Base-by-base conservation (phyloP, 2,113 vertebrate species). In the Malurus alboscapulatus region DNA sequence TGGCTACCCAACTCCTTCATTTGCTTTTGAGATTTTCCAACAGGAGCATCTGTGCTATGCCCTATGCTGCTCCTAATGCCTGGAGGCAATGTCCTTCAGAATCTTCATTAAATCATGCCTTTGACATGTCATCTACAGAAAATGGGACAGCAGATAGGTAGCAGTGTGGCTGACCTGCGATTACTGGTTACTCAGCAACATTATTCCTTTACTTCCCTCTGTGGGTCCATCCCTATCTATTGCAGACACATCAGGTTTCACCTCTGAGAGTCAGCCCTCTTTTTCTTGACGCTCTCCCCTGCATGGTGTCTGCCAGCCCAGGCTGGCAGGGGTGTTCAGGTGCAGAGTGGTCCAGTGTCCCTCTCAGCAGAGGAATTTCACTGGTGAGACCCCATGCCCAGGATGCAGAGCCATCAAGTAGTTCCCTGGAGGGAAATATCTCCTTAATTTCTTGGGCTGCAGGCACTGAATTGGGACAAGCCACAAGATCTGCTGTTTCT, bases 41-140 rank as follows among this genome's bases (percentile, higher is more conserved):
- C 36, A 55, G 36, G 47, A 80, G 12, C n/a, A 21, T 77, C 36
- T 84, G 2, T 47, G 29, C 72, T 86, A 50, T 79, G 42, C 44
- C 42, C 62, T 88, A 3, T 40, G 47, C 47, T 29, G 22, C 14
- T 84, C 22, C 68, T 58, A 48, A 77, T 4, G 65, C 76, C 51
- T 63, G 57, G 48, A 90, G 68, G 61, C 65, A 63, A 51, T 0
- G 4, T 93, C 68, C 72, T 92, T 84, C 83, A 90, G 75, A 80
- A 45, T 21, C n/a, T 40, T 77, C 83, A 68, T 84, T 96, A 94
- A 81, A 92, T 94, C 88, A 48, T 59, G 72, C 80, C 75, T 93
- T 92, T 86, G 88, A 66, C 57, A 6, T 32, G 30, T 58, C 12
- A 2, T 69, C 61, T 90, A 21, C 40, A 68, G 79, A 86, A 78